These are phyloP conservation scores for Temnothorax nylanderi DNA, from an alignment of 1,140 invertebrate species.

Conservation along the genomic window DNA sequence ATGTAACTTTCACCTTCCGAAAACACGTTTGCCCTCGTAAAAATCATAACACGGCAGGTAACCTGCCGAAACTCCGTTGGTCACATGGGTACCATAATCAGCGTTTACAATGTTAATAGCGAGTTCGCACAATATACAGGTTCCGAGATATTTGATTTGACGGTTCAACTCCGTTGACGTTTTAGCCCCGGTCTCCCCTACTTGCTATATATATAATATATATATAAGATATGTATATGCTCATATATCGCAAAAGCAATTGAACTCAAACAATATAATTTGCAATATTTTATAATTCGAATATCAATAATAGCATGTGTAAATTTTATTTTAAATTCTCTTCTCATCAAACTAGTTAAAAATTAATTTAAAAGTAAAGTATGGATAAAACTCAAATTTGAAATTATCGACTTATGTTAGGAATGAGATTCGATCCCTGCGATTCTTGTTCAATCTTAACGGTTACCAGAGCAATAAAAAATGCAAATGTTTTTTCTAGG, in stretches of 20 bases:
- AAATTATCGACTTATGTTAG: neutral
- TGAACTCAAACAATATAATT: neutral
- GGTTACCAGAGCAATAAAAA: constrained; percentile 62
- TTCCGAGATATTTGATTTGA: too few species aligned
- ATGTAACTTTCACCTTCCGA: too few species aligned
- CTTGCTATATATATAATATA: neutral
- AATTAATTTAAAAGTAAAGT: neutral
- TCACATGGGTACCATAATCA: too few species aligned
- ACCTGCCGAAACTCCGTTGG: too few species aligned
- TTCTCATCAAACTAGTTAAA: neutral
- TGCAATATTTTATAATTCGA: constrained; percentile 1
- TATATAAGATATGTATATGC: neutral
- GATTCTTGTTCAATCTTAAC: neutral
- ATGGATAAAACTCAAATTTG: neutral
- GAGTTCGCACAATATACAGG: too few species aligned
- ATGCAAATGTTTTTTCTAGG: constrained; percentile 63
- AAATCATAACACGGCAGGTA: too few species aligned
- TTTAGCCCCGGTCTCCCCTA: too few species aligned
- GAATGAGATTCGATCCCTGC: constrained; percentile 8
- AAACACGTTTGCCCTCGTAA: too few species aligned
- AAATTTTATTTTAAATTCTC: neutral
- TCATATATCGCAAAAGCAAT: neutral
- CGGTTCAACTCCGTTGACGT: too few species aligned
- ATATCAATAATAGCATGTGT: neutral
- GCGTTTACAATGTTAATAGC: too few species aligned